Evolutionary conservation across 2,113 vertebrate genomes (phyloP), one percentile per base, ranked within the genome.

Genomic region (Varanus komodoensis): DNA sequence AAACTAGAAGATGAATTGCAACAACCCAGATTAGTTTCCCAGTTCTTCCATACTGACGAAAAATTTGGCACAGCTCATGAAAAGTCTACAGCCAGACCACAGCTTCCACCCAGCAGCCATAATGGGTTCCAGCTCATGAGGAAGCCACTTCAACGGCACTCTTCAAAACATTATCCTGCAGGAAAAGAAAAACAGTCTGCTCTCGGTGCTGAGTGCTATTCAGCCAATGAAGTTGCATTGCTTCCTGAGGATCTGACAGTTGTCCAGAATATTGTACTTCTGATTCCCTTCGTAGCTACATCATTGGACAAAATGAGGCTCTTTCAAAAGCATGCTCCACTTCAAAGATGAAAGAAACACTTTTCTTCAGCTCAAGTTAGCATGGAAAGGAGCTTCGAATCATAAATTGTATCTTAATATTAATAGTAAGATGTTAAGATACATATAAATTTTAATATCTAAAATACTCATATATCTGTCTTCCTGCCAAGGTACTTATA

Each of bases 261-360:
- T 93, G 90, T 82, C 91, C 64, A 74, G 81, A 89, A 6, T 48
- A 89, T 82, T 93, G 92, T 75, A 79, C 81, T 93, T 91, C 87
- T 88, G 92, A 77, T 84, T 87, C 85, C 90, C 92, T 88, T 93
- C 91, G 95, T 94, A 95, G 90, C 17, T 90, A 91, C 90, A 95
- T 88, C 88, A 94, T 93, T 90, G 89, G 84, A 74, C 1, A 1
- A 94, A 93, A 92, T 8, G 84, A 91, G 85, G 87, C n/a, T 71
- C 64, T 69, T 79, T 90, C 91, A 93, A 90, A 90, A 95, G 90
- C 88, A 86, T 94, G 86, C 64, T 78, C 87, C 84, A 94, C 78
- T n/a, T 69, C 38, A 79, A 89, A 92, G 89, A 90, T 61, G 75
- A 82, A 54, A 93, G 89, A 73, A 77, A 75, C 29, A 27, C 38